phyloP scores from a whole-genome alignment of 2,888 invertebrate genomes.

The Cephus pygmeus region DNA sequence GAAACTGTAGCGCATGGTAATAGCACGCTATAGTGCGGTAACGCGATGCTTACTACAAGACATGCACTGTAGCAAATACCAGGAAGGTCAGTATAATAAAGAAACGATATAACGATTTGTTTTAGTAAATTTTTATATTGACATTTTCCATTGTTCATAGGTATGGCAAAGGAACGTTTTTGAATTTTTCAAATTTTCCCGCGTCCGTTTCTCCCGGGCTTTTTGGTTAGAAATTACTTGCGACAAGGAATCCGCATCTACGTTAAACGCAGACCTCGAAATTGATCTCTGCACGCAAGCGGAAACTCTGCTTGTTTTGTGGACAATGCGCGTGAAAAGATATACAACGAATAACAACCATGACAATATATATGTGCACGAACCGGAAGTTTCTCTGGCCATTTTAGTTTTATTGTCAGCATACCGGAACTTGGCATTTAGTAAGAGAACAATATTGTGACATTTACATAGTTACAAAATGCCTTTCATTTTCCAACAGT shows the following conservation, averaged over 20 bases:
- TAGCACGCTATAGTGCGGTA: no score
- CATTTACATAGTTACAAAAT: no score
- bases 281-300: conserved; percentile 36
- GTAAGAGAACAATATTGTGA: neutral
- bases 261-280: neutral
- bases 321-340: conserved; percentile 35
- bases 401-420: no score
- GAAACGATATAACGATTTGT: no score
- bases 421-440: neutral
- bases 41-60: no score
- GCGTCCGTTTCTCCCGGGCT: neutral
- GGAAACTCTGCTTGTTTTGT: conserved; percentile 32
- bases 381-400: neutral
- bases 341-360: neutral
- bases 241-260: neutral
- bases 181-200: no score
- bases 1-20: no score
- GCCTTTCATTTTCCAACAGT: no score
- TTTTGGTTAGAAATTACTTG: neutral
- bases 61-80: no score
- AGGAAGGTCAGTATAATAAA: no score
- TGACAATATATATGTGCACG: neutral
- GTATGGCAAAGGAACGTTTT: neutral
- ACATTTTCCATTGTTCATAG: neutral
- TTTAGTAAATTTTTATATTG: neutral